Evolutionary conservation across 2,888 invertebrate genomes (phyloP).

Genomic region (Parnassius apollo): DNA sequence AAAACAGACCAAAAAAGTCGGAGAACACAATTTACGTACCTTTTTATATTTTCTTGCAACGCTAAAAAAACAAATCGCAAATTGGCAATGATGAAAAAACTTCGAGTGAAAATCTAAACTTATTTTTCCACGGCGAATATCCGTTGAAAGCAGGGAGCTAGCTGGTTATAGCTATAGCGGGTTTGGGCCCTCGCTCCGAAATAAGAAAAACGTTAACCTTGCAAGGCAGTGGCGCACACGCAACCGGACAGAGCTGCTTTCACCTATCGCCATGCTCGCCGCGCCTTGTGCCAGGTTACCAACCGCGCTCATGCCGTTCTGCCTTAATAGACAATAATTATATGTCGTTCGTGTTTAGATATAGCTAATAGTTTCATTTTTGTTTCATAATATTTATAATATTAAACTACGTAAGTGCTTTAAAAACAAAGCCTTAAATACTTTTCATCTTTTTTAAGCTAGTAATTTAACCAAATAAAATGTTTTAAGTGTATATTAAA

Average conservation of each 20-base stretch:
- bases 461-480: no score
- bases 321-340: conserved; percentile 59
- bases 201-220: conserved; percentile 76
- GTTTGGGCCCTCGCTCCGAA: conserved; percentile 64
- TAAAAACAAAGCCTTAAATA: no score
- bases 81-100: conserved; percentile 6
- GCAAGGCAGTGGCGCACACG: conserved; percentile 63
- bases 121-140: conserved; percentile 65
- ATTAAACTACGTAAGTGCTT: neutral
- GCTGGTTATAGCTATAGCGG: conserved; percentile 48
- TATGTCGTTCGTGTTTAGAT: conserved; percentile 6
- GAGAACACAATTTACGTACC: conserved; percentile 42
- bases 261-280: conserved; percentile 63
- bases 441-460: no score
- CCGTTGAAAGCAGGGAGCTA: conserved; percentile 56
- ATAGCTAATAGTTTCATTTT: neutral
- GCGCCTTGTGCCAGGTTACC: conserved; percentile 32
- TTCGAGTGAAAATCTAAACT: conserved; percentile 47
- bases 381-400: neutral
- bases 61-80: neutral
- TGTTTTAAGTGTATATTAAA: no score
- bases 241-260: conserved; percentile 63
- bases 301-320: conserved; percentile 41
- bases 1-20: conserved; percentile 51
- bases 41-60: conserved; percentile 21